Evolutionary conservation across 1,140 invertebrate species (phyloP).

Genomic region (Rhagoletis pomonella): DNA sequence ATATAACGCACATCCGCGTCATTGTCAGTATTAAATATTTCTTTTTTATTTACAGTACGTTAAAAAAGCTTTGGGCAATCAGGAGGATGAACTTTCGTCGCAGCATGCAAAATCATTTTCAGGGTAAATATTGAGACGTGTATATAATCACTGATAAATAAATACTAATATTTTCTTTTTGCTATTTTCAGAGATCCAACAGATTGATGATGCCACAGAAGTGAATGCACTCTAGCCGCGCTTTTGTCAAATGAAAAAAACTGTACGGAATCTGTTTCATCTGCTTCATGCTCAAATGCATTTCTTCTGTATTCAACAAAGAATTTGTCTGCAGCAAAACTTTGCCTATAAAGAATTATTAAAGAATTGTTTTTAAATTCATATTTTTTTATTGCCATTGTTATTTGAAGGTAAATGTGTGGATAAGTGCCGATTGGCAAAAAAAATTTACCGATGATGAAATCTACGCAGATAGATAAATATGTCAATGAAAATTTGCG

Average conservation of each 20-base stretch:
- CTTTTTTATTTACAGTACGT: slow-evolving; percentile 79
- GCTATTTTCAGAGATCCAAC: slow-evolving; percentile 66
- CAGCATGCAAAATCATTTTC: slow-evolving; percentile 76
- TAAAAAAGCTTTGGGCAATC: slow-evolving; percentile 81
- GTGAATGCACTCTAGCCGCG: slow-evolving; percentile 16
- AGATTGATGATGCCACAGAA: slow-evolving; percentile 66
- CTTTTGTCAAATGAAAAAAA: slow-evolving; percentile 41
- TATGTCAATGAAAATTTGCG: no score
- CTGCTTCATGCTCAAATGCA: slow-evolving; percentile 55
- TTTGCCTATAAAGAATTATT: slow-evolving; percentile 56
- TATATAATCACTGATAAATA: not conserved
- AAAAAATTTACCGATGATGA: no score
- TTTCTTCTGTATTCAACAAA: slow-evolving; percentile 57
- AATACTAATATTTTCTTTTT: slow-evolving; percentile 51
- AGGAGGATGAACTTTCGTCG: slow-evolving; percentile 80
- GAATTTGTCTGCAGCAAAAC: slow-evolving; percentile 57
- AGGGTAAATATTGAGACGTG: slow-evolving; percentile 61
- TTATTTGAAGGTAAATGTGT: not conserved
- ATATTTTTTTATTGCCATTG: not conserved
- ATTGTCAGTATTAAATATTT: not conserved
- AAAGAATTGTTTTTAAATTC: slow-evolving; percentile 57
- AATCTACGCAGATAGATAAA: no score
- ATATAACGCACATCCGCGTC: no score
- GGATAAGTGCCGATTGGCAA: no score
- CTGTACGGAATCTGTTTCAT: slow-evolving; percentile 52